Evolutionary conservation across 1,140 invertebrate species (phyloP).

Genomic region (Wiebesia pumilae): DNA sequence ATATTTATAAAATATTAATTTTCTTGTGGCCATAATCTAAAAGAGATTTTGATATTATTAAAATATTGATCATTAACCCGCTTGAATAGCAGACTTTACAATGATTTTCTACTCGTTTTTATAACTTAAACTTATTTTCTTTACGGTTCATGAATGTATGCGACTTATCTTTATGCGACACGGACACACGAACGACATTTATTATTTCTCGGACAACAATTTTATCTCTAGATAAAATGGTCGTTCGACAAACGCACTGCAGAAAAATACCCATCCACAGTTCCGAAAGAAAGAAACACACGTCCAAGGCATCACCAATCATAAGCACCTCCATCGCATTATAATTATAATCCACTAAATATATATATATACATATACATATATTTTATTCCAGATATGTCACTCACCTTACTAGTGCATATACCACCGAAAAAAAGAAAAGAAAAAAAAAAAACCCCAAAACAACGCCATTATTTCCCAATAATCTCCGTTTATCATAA

Average conservation of each 20-base stretch:
- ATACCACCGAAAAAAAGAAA: conserved; percentile 47
- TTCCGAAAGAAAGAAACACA: conserved; percentile 52
- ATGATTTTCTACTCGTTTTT: neutral
- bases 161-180: conserved; percentile 8
- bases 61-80: too few species aligned
- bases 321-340: conserved; percentile 57
- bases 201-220: neutral
- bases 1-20: too few species aligned
- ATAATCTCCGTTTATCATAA: conserved; percentile 61
- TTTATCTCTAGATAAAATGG: neutral
- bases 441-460: too few species aligned
- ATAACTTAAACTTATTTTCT: neutral
- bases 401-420: conserved; percentile 68
- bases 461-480: conserved; percentile 59
- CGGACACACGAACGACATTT: neutral
- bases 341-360: conserved; percentile 71
- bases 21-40: too few species aligned
- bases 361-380: neutral
- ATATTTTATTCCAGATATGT: conserved; percentile 75
- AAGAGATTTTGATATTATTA: too few species aligned
- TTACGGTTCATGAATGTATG: neutral
- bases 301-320: conserved; percentile 53
- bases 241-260: neutral
- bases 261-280: conserved; percentile 49
- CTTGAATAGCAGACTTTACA: too few species aligned